Percentiles rank a stretch among this genome's conserved stretches.
These are phyloP conservation scores for Sylvia atricapilla DNA, from an alignment of 2,113 vertebrate species.

Conservation along the genomic window DNA sequence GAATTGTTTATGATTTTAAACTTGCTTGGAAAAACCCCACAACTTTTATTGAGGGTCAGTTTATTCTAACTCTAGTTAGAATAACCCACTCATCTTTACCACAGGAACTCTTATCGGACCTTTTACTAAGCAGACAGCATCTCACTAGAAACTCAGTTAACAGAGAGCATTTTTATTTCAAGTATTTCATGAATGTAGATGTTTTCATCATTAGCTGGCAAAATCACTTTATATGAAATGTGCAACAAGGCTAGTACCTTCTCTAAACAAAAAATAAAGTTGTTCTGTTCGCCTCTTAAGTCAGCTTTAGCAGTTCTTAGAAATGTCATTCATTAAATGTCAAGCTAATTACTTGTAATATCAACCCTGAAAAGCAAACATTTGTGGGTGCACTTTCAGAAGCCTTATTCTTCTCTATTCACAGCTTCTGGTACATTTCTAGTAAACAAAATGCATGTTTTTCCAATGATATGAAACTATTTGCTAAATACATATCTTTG, in stretches of 20 bases:
- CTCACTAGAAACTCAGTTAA: not conserved
- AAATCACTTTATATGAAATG: constrained; percentile 28
- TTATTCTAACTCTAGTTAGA: not conserved
- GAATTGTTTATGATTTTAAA: not conserved
- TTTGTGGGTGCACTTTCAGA: constrained; percentile 42
- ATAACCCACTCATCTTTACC: not conserved
- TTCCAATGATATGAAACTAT: not conserved
- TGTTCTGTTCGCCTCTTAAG: constrained; percentile 38
- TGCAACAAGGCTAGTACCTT: constrained; percentile 31
- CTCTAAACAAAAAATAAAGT: not conserved
- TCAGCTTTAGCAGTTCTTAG: constrained; percentile 40
- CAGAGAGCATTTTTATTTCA: constrained; percentile 27
- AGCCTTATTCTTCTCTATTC: constrained; percentile 20
- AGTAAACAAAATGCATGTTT: constrained; percentile 15
- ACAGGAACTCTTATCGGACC: not conserved
- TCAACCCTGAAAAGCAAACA: constrained; percentile 45
- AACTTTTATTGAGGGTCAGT: constrained; percentile 22
- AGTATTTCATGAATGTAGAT: constrained; percentile 30
- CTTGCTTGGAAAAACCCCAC: not conserved
- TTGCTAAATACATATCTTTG: not conserved
- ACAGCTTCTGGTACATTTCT: constrained; percentile 26
- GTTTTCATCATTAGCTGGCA: constrained; percentile 41
- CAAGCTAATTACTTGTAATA: constrained; percentile 63
- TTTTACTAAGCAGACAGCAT: constrained; percentile 16
- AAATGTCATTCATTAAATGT: constrained; percentile 64